A percentile compares a stretch with the other conserved stretches of the same genome.
These are phyloP conservation scores for Bettongia penicillata DNA, from an alignment of 2,113 vertebrate genomes.

Conservation along the genomic window DNA sequence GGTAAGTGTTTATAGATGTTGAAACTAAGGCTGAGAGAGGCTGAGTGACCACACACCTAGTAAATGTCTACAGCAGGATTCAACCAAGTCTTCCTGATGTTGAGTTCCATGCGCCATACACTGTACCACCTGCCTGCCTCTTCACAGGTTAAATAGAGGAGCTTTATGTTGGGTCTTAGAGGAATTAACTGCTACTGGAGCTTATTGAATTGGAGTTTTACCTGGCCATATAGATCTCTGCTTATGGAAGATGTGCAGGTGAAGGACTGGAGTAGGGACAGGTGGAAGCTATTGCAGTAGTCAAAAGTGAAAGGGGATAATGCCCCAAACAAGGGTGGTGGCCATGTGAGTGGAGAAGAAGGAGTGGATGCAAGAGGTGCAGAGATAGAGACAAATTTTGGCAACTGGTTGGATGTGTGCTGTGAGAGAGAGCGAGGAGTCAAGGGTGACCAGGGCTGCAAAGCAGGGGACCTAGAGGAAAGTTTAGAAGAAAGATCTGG, in stretches of 20 bases:
- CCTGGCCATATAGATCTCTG: not conserved
- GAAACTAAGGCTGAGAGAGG: not conserved
- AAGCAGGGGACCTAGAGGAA: not conserved
- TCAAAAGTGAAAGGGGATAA: not conserved
- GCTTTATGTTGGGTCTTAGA: not conserved
- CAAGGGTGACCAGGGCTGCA: not conserved
- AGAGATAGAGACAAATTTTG: not conserved
- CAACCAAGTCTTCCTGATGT: not conserved
- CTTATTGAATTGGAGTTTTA: not conserved
- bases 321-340: not conserved
- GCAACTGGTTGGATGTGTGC: not conserved
- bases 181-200: not conserved
- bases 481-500: not conserved
- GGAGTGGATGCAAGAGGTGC: not conserved
- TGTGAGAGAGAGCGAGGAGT: not conserved
- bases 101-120: not conserved
- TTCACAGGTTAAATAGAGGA: not conserved
- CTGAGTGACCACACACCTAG: not conserved
- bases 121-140: not conserved
- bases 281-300: not conserved
- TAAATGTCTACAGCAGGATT: not conserved
- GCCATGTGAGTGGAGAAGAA: not conserved
- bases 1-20: not conserved
- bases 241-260: not conserved
- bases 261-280: not conserved